Conservation (phyloP, 2,113 vertebrate species). For the Ctenodactylus gundi region DNA sequence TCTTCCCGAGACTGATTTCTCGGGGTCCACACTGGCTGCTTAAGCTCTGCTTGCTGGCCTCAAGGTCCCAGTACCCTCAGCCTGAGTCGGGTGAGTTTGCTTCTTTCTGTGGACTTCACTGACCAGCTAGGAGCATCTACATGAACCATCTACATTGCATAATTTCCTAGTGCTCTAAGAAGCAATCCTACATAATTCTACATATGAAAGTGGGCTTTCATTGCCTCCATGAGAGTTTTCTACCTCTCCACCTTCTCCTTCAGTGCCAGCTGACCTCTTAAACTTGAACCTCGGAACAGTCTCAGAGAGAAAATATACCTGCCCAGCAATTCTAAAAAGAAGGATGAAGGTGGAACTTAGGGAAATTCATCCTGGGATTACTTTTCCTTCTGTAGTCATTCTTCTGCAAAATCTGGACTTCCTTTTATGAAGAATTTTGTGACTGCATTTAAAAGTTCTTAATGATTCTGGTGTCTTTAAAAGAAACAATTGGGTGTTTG, state of each 20-base stretch:
- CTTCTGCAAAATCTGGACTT: not conserved
- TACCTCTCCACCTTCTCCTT: not conserved
- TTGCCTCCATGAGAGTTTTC: too few relatives aligned
- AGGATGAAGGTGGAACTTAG: not conserved
- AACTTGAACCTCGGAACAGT: not conserved
- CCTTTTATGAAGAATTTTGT: not conserved
- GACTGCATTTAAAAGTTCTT: not conserved
- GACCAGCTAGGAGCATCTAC: accelerated
- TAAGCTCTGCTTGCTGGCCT: not conserved
- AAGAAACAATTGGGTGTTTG: not conserved
- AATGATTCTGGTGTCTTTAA: not conserved
- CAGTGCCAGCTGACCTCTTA: not conserved
- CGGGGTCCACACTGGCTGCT: not conserved
- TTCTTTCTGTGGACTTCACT: too few relatives aligned
- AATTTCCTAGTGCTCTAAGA: not conserved
- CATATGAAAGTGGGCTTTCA: too few relatives aligned
- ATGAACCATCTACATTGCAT: not conserved
- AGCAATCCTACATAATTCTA: not conserved
- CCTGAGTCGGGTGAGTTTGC: not conserved
- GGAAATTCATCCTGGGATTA: accelerated
- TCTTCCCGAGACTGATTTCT: not conserved
- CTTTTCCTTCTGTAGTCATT: not conserved
- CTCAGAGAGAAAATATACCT: too few relatives aligned
- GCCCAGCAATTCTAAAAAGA: not conserved
- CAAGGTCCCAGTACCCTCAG: not conserved